Conservation (phyloP, 2,888 invertebrate species). For the Rhabditoides inermis region DNA sequence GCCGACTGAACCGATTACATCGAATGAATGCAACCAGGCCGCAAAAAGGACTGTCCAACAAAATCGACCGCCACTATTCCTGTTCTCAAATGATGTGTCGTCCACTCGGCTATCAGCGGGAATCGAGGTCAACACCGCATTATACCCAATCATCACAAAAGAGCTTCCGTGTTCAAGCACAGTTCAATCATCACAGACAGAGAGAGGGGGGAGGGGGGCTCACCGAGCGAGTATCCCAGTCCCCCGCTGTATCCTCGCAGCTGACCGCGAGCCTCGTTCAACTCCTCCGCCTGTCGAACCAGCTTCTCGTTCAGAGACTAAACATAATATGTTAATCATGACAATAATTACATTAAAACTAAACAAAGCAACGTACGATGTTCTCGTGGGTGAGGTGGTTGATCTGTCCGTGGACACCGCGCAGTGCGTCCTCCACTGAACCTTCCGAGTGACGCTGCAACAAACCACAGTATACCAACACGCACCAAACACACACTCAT, state of each 20-base stretch:
- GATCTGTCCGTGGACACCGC: constrained; percentile 21
- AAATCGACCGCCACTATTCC: too few relatives aligned
- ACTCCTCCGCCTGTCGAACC: constrained; percentile 36
- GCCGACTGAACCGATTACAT: too few relatives aligned
- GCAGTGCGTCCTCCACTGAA: constrained; percentile 26
- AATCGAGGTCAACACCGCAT: too few relatives aligned
- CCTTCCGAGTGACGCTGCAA: constrained; percentile 31
- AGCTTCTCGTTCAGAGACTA: constrained; percentile 41
- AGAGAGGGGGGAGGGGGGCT: too few relatives aligned
- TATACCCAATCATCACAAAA: too few relatives aligned
- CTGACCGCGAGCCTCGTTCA: constrained; percentile 37
- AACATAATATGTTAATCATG: constrained; percentile 1
- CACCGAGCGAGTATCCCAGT: constrained; percentile 19
- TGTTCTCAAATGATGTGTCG: too few relatives aligned
- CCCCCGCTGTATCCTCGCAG: constrained; percentile 36
- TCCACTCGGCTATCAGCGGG: too few relatives aligned
- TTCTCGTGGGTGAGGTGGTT: constrained; percentile 32
- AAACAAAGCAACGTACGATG: constrained; percentile 15
- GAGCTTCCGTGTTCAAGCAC: too few relatives aligned
- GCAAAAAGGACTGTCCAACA: too few relatives aligned
- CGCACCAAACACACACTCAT: background rate
- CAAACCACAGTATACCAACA: background rate
- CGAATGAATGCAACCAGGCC: too few relatives aligned
- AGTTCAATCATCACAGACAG: too few relatives aligned
- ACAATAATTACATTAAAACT: background rate